phyloP scores from a whole-genome alignment of 2,888 invertebrate genomes.

The Gordius sp. region DNA sequence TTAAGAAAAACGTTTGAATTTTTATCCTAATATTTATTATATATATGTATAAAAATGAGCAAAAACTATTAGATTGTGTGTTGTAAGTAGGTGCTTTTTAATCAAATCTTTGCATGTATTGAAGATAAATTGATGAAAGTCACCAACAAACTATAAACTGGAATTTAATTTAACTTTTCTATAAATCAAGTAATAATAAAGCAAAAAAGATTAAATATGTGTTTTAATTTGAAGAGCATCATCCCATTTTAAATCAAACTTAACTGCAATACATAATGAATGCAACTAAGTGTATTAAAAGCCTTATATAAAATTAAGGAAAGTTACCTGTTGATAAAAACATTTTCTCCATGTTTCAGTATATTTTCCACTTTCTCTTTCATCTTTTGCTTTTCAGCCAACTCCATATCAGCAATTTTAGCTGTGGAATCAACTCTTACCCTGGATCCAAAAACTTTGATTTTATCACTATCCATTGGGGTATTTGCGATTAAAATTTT shows the following conservation, averaged over 20 bases:
- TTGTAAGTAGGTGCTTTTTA: no score
- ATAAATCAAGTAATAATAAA: no score
- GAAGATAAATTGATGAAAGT: no score
- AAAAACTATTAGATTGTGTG: no score
- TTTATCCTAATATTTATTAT: no score
- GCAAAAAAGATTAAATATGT: no score
- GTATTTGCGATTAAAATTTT: conserved; percentile 92
- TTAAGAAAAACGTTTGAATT: no score
- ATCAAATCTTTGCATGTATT: no score
- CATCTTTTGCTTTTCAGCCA: conserved; percentile 98
- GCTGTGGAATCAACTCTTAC: conserved; percentile 37
- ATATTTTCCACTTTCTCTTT: conserved; percentile 94
- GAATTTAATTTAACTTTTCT: no score
- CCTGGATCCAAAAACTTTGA: conserved; percentile 67
- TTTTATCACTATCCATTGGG: conserved; percentile 98
- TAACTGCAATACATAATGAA: background rate
- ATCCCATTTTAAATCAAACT: background rate
- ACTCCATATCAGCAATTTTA: conserved; percentile 78
- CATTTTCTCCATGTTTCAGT: conserved; percentile 68
- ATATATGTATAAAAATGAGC: no score
- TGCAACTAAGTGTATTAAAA: background rate
- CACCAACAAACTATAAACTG: no score
- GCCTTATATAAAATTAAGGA: background rate
- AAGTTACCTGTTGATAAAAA: conserved; percentile 64
- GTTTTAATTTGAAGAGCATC: no score